Conservation (phyloP, 2,888 invertebrate species). For the Acronicta psi region DNA sequence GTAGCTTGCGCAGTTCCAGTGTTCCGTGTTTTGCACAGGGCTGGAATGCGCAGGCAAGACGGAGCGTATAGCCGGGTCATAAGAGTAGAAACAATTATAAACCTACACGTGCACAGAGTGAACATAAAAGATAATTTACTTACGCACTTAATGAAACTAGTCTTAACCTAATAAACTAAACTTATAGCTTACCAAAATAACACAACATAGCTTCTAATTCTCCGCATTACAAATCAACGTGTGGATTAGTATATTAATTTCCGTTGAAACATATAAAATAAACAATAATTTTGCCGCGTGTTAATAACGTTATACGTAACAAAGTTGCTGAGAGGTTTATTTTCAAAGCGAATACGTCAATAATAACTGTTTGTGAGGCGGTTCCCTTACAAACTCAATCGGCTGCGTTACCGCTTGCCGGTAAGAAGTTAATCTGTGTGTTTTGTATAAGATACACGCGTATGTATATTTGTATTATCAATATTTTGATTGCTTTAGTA, state of each 20-base stretch:
- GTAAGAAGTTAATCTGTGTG: slow-evolving; percentile 31
- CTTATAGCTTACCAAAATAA: slow-evolving; percentile 8
- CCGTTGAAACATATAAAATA: slow-evolving; percentile 55
- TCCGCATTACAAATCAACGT: slow-evolving; percentile 26
- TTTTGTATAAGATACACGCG: slow-evolving; percentile 15
- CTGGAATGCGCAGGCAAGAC: too few species aligned
- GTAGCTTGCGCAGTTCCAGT: too few species aligned
- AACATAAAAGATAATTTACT: background rate
- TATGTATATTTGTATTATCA: too few species aligned
- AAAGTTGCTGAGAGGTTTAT: slow-evolving; percentile 61
- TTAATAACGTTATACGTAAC: slow-evolving; percentile 60
- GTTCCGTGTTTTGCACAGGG: too few species aligned
- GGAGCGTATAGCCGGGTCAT: too few species aligned
- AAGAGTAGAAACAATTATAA: too few species aligned
- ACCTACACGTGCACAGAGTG: slow-evolving; percentile 4
- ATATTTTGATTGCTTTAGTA: too few species aligned
- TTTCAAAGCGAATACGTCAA: slow-evolving; percentile 57
- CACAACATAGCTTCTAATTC: slow-evolving; percentile 15
- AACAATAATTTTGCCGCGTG: slow-evolving; percentile 56
- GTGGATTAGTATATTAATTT: slow-evolving; percentile 56
- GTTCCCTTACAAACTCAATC: slow-evolving; percentile 38
- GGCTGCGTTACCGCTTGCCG: slow-evolving; percentile 20
- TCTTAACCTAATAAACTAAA: slow-evolving; percentile 13
- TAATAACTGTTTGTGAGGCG: slow-evolving; percentile 38
- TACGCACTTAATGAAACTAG: slow-evolving; percentile 23